Evolutionary conservation across 2,888 invertebrate genomes (phyloP), one percentile per base, ranked within the genome.

Genomic region (Mechanitis mazaeus): DNA sequence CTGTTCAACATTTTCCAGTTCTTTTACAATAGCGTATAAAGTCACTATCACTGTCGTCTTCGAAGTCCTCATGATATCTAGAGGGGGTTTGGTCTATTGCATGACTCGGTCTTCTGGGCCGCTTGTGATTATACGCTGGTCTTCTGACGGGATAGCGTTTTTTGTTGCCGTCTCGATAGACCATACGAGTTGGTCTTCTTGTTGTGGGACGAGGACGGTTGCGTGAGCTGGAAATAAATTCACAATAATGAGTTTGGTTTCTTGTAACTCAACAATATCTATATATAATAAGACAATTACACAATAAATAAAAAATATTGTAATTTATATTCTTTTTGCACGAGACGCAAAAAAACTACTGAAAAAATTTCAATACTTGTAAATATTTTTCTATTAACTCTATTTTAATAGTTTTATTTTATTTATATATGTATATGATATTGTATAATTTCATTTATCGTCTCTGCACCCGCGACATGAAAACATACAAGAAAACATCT

Each of bases 111-210:
- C 72, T 68, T 67, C 72, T 71, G 20, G 54, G 62, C 54, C 67
- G 50, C 31, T 50, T 68, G 55, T 33, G 72, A 45, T 56, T 72
- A 71, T 45, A 72, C 3, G 75, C 72, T 3, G 75, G 72, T 54
- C 79, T 76, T 31, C 75, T 75, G 1, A 76, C 74, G 0, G 84
- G 85, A 77, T 79, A 80, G 55, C 84, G 76, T 63, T 82, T 75
- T 47, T 81, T 77, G 67, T 77, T 83, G 67, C 77, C 83, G 47
- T 88, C 88, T 57, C 82, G 80, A 69, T 86, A 80, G 54, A 78
- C 72, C 53, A 77, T 74, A 1, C 85, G 79, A 2, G 82, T 77
- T 9, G 87, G 87, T 68, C 85, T 75, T 58, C 83, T 64, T 4
- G 64, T 42, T 7, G 60, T 53, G 3, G 63, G 42, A 31, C 67